Percentiles rank a stretch among this genome's conserved stretches.
Conservation (phyloP, 2,888 invertebrate species). For the Blomia tropicalis region DNA sequence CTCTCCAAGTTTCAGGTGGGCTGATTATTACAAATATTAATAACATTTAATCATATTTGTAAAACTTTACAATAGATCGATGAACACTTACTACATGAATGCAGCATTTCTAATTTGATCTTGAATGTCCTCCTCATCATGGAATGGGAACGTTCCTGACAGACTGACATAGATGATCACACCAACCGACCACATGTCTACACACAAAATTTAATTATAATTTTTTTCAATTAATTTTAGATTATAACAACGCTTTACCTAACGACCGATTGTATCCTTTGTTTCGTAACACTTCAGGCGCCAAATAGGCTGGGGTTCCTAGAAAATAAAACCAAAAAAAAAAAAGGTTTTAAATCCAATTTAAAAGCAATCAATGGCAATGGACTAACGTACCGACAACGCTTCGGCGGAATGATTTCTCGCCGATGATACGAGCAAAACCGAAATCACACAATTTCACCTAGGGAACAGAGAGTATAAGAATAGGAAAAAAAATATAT, state of each 20-base stretch:
- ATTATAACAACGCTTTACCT: constrained; percentile 36
- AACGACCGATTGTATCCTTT: constrained; percentile 96
- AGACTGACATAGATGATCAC: constrained; percentile 93
- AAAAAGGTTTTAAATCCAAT: neutral
- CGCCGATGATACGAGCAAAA: constrained; percentile 95
- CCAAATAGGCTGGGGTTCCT: constrained; percentile 84
- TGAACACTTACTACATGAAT: constrained; percentile 62
- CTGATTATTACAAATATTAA: neutral
- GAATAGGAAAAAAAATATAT: neutral
- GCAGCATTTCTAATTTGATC: constrained; percentile 99
- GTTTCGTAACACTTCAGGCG: constrained; percentile 91
- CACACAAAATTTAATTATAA: neutral
- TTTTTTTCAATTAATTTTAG: neutral
- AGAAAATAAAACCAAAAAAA: neutral
- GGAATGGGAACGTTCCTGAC: constrained; percentile 97
- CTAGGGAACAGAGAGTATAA: too few relatives aligned
- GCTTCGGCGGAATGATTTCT: constrained; percentile 88
- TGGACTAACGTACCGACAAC: constrained; percentile 70
- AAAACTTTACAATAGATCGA: neutral
- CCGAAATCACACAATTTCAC: constrained; percentile 95
- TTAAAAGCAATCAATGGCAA: neutral
- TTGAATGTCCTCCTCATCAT: constrained; percentile 98
- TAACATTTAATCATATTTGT: neutral
- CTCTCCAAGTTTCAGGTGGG: constrained; percentile 91
- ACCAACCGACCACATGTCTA: constrained; percentile 96